Evolutionary conservation across 2,888 invertebrate genomes (phyloP), one percentile per base, ranked within the genome.

Genomic region (Caenorhabditis japonica): DNA sequence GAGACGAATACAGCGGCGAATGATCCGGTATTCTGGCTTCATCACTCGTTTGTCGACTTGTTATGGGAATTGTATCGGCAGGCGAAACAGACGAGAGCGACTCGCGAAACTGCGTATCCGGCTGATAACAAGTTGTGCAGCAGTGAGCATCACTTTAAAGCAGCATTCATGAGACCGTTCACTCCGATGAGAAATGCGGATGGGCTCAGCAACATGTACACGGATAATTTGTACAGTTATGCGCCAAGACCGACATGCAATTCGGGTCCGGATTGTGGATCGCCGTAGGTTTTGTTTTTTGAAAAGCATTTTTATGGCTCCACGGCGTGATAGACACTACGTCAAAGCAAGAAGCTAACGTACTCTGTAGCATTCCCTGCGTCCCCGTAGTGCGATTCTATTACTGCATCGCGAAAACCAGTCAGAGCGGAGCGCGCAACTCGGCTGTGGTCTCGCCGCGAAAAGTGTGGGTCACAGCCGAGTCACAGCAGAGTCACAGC

Each of bases 1-100:
- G 84, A 87, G 23, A 83, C 86, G 0, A 75, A 81, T 2, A 81
- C 85, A 0, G 84, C 88, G 0, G 88, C 88, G 3, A 87, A 85
- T 51, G 88, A 88, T 73, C 88, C 88, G 0, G 75, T 87, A 21
- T 88, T 88, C 76, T 88, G 82, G 77, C 62, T 88, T 27, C 86
- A 86, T 56, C 88, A 88, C 68, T 78, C 84, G 12, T 88, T 87
- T 66, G 83, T 88, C 12, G 88, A 88, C 71, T 75, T 83, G 23
- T 61, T 88, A 5, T 89, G 88, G 88, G 88, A 89, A 56, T 64
- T 85, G 56, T 86, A 79, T 69, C 58, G 86, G 12, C 72, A 77
- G 13, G 43, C 70, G 13, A 60, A 46, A 34, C 83, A 79, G 71
- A 62, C 69, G 17, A 71, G 83, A 10, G 69, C 64, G 21, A 59